Percentiles rank a stretch among this genome's conserved stretches.
Evolutionary conservation across 2,113 vertebrate genomes (phyloP).

Genomic region (Notarius lentiginosus): DNA sequence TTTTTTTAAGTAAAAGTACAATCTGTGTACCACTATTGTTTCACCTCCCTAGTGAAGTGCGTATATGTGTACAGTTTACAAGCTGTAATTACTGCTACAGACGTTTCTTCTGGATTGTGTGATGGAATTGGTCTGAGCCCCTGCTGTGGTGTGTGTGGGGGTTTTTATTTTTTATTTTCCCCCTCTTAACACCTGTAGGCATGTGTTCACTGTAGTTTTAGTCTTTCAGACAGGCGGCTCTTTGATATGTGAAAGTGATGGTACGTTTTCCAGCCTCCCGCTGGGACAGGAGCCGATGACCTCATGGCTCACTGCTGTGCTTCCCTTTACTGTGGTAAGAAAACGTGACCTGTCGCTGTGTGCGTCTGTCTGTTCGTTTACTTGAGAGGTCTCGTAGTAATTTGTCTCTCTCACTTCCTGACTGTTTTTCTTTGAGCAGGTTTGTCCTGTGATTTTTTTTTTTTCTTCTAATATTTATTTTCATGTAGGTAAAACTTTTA

Average conservation of each 20-base stretch:
- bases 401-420: constrained; percentile 12
- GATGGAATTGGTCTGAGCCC: not conserved
- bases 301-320: constrained; percentile 17
- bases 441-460: not conserved
- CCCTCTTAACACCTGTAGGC: not conserved
- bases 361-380: not conserved
- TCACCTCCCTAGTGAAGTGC: not conserved
- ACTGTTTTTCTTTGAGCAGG: not conserved
- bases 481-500: not conserved
- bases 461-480: too few relatives aligned
- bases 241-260: constrained; percentile 19
- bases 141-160: constrained; percentile 10
- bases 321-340: constrained; percentile 1
- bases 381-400: not conserved
- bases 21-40: not conserved
- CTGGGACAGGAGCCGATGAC: constrained; percentile 25
- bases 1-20: not conserved
- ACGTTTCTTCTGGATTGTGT: not conserved
- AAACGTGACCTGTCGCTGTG: not conserved
- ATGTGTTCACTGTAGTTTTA: not conserved
- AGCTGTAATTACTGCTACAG: not conserved
- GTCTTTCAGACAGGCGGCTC: not conserved
- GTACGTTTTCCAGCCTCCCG: constrained; percentile 16
- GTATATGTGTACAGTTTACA: not conserved
- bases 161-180: not conserved